A percentile compares a stretch with the other conserved stretches of the same genome.
Conservation (phyloP, 1,140 invertebrate species). For the Grapholita molesta region DNA sequence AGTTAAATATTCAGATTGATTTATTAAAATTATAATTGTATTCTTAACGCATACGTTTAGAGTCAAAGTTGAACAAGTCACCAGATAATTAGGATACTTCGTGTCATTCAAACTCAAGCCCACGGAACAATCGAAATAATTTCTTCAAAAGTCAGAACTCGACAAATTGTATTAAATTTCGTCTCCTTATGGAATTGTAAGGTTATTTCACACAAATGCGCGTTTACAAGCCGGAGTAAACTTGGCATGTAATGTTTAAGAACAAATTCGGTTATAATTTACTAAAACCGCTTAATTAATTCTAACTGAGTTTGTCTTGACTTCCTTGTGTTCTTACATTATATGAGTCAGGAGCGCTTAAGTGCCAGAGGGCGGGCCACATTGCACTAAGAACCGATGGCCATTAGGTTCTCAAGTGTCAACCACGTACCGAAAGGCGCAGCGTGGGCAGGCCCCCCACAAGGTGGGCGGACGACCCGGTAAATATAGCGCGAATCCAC, state of each 20-base stretch:
- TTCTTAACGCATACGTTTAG: slow-evolving; percentile 9
- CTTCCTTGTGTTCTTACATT: too few relatives aligned
- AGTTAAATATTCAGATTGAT: neutral
- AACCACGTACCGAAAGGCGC: too few relatives aligned
- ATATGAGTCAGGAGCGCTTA: too few relatives aligned
- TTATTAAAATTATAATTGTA: slow-evolving; percentile 6
- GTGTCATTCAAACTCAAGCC: neutral
- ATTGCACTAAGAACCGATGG: too few relatives aligned
- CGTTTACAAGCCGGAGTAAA: neutral
- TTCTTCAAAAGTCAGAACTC: slow-evolving; percentile 7
- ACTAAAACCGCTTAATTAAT: neutral
- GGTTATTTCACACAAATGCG: neutral
- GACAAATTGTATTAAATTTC: neutral
- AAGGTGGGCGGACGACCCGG: too few relatives aligned
- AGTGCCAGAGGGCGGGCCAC: too few relatives aligned
- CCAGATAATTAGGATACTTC: neutral
- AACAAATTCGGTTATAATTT: too few relatives aligned
- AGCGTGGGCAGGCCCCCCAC: too few relatives aligned
- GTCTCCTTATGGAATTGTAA: slow-evolving; percentile 2
- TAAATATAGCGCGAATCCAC: too few relatives aligned
- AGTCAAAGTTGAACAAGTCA: slow-evolving; percentile 1
- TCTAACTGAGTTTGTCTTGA: neutral
- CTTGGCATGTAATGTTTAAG: neutral
- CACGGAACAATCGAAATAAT: neutral
- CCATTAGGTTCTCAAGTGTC: too few relatives aligned